Evolutionary conservation across 53 echinoderm and acorn worm species (phyloP), one percentile per base, ranked within the genome.

Genomic region (Henricia sp.): DNA sequence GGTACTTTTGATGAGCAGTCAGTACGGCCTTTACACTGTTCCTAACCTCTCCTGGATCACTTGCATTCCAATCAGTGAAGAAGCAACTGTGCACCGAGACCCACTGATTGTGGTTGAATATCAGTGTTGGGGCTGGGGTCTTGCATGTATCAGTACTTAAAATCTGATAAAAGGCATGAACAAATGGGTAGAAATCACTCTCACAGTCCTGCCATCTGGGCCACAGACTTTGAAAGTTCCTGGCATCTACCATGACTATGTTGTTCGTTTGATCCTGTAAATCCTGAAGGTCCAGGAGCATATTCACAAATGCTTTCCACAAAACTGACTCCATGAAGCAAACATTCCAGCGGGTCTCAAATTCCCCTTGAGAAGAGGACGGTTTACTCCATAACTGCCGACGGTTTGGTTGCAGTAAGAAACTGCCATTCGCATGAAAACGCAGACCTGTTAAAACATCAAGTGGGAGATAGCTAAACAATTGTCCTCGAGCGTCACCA

Each of bases 371-470:
- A 32, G 39, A 50, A 4, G 69, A 51, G 4, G 86, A 85, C 8
- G 82, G 27, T 40, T 65, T 80, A 28, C 82, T 76, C 72, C 90
- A 86, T 23, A 90, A 60, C 37, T 76, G 76, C 13, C 90, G 64
- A 30, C 90, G 75, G 43, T 89, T 85, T 68, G 90, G 90, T 38
- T 84, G 75, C 67, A 89, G 77, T 33, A 84, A 32, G 74, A 96
- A 96, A 40, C 85, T 88, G 3, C 94, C 97, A 71, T 96, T 89
- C 35, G 92, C 72, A 52, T 96, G 97, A 17, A 96, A 86, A 1
- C 94, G 94, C 10, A 96, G 71, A 16, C 71, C 88, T 9, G 97
- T 88, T 19, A 32, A 58, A 30, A 92, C 60, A 38, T 84, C 62
- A 0, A 93, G 84, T 26, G 93, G 97, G 1, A 93, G 76, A 42